Evolutionary conservation across 2,888 invertebrate genomes (phyloP), one percentile per base, ranked within the genome.

Genomic region (Heliconius hortense): DNA sequence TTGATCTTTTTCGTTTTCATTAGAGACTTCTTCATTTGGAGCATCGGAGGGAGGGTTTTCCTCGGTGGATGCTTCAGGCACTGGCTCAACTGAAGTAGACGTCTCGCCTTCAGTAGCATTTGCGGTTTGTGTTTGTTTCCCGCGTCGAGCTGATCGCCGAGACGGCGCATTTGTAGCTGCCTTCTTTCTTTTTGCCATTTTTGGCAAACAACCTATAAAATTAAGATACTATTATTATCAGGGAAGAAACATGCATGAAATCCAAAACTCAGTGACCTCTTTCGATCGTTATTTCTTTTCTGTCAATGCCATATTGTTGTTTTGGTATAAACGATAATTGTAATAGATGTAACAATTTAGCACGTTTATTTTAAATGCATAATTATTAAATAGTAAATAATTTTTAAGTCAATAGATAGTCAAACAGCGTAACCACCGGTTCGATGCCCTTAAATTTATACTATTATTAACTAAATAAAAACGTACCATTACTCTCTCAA

Each of bases 131-230:
- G 87, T 84, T 80, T 89, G 89, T 83, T 92, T 94, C 77, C 89
- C 87, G 82, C 91, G 92, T 67, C 93, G 88, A 35, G 91, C 85
- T 28, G 89, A 88, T 53, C 93, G 91, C 70, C 93, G 86, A 75
- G 89, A 82, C 75, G 85, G 84, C 53, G 88, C 82, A 81, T 87
- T 89, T 43, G 87, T 79, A 77, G 89, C 85, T 82, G 90, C 87
- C 87, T 92, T 93, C 85, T 89, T 91, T 84, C 88, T 89, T 86
- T 91, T 93, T 81, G 92, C 93, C 93, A 93, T 93, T 82, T 83
- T 84, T 84, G 82, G 84, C 86, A 83, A 86, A 84, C 84, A 86
- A 90, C 86, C 90, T 91, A 85, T 75, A 80, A 75, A 77, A 63
- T 56, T 18, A 80, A 82, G 82, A 53, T 78, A 80, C 76, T 81